phyloP scores from a whole-genome alignment of 1,140 invertebrate genomes.

The Choristoneura fumiferana region DNA sequence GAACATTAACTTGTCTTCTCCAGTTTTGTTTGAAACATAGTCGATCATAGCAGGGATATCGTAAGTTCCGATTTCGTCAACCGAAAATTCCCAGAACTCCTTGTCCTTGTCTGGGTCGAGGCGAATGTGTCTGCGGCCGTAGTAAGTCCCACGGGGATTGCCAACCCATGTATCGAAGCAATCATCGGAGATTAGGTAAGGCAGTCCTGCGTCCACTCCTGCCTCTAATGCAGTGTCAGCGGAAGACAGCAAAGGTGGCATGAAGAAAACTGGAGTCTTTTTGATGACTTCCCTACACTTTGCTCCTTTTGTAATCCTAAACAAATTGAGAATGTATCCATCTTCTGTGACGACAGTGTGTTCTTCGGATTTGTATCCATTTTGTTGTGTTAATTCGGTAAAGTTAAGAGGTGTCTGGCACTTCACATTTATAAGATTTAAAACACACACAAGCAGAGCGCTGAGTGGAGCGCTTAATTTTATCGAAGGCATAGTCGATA shows the following conservation, averaged over 20 bases:
- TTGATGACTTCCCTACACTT: neutral
- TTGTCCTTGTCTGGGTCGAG: constrained; percentile 73
- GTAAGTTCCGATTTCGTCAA: constrained; percentile 83
- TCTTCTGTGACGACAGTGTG: constrained; percentile 8
- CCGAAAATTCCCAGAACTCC: constrained; percentile 62
- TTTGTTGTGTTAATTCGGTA: neutral
- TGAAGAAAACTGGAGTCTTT: neutral
- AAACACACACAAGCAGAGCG: neutral
- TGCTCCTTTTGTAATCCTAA: neutral
- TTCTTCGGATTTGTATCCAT: constrained; percentile 8
- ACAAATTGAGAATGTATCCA: constrained; percentile 4
- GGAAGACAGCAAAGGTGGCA: neutral
- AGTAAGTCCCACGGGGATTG: constrained; percentile 81
- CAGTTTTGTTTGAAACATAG: constrained; percentile 72
- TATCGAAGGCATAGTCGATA: neutral
- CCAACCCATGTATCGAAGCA: constrained; percentile 87
- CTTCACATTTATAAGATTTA: neutral
- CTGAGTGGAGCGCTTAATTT: neutral
- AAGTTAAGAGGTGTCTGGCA: constrained; percentile 2
- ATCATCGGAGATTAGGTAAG: constrained; percentile 81
- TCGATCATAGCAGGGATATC: constrained; percentile 87
- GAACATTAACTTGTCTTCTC: constrained; percentile 70
- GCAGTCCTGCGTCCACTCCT: constrained; percentile 80
- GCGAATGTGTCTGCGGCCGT: constrained; percentile 77
- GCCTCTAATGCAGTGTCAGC: constrained; percentile 58